phyloP scores from a whole-genome alignment of 1,140 invertebrate genomes.

The Harlomillsia oculata region DNA sequence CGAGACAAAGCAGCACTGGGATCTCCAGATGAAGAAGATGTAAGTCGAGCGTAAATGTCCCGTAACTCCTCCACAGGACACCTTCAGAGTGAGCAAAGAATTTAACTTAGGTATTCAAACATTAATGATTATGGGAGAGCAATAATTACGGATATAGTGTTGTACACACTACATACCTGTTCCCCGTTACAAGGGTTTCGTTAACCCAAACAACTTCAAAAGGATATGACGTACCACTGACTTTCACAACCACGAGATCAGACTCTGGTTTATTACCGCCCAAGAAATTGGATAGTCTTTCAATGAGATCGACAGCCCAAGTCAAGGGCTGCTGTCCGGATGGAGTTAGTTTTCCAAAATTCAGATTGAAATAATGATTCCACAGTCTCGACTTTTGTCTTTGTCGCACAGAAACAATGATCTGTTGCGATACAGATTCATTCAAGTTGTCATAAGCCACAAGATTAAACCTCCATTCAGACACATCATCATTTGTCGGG shows the following conservation, averaged over 20 bases:
- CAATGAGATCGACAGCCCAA: conserved; percentile 56
- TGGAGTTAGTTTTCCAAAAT: conserved; percentile 53
- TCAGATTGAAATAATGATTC: conserved; percentile 69
- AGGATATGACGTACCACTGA: background rate
- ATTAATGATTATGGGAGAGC: background rate
- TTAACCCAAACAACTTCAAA: conserved; percentile 16
- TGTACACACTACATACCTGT: conserved; percentile 7
- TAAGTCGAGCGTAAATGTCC: conserved; percentile 9
- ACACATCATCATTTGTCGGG: conserved; percentile 72
- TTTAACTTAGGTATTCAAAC: background rate
- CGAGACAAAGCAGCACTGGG: background rate
- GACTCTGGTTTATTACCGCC: too few species aligned
- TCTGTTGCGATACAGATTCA: conserved; percentile 55
- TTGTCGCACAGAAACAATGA: conserved; percentile 67
- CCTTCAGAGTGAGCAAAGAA: background rate
- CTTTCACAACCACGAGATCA: conserved; percentile 13
- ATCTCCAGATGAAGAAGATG: conserved; percentile 7
- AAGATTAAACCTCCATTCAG: conserved; percentile 68
- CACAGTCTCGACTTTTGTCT: conserved; percentile 62
- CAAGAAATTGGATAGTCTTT: conserved; percentile 45
- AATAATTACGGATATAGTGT: background rate
- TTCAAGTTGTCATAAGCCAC: conserved; percentile 67
- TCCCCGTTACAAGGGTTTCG: conserved; percentile 11
- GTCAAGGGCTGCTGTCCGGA: conserved; percentile 52
- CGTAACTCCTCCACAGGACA: conserved; percentile 13